Percentiles rank a stretch among this genome's conserved stretches.
These are phyloP conservation scores for Tautogolabrus adspersus DNA, from an alignment of 2,113 vertebrate species.

Conservation along the genomic window DNA sequence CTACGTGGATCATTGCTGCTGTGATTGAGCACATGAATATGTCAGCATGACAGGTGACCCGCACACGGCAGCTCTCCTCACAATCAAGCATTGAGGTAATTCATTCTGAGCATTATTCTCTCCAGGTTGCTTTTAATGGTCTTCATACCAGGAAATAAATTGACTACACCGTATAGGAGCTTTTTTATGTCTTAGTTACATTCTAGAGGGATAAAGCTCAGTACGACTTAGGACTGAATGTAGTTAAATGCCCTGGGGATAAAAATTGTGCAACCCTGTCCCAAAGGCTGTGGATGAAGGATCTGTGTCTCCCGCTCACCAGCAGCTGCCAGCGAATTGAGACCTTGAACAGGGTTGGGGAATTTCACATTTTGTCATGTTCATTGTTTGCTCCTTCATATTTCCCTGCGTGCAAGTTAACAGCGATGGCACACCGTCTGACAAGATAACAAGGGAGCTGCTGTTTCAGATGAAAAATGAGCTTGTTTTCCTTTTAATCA, in stretches of 20 bases:
- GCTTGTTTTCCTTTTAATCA: conserved; percentile 33
- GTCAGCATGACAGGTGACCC: conserved; percentile 69
- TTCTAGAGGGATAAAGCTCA: conserved; percentile 48
- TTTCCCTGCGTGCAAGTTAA: conserved; percentile 57
- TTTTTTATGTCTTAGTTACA: conserved; percentile 41
- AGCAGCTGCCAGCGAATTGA: conserved; percentile 77
- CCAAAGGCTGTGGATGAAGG: conserved; percentile 63
- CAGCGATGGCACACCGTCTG: conserved; percentile 62
- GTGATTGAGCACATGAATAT: conserved; percentile 68
- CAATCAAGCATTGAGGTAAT: conserved; percentile 46
- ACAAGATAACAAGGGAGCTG: conserved; percentile 64
- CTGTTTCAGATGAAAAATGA: conserved; percentile 70
- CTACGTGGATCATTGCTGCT: conserved; percentile 47
- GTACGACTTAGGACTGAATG: conserved; percentile 50
- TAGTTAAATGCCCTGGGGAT: conserved; percentile 65
- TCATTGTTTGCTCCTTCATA: conserved; percentile 71
- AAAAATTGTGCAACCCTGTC: conserved; percentile 53
- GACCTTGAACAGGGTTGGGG: conserved; percentile 65
- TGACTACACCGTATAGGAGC: conserved; percentile 31
- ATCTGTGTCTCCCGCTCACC: conserved; percentile 70
- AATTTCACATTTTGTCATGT: conserved; percentile 77
- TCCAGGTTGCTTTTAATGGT: conserved; percentile 56
- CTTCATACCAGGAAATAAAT: conserved; percentile 55
- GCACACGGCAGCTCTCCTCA: conserved; percentile 33
- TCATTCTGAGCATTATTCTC: conserved; percentile 39